A percentile compares a stretch with the other conserved stretches of the same genome.
phyloP scores from a whole-genome alignment of 2,113 vertebrate species.

The Aptenodytes forsteri region DNA sequence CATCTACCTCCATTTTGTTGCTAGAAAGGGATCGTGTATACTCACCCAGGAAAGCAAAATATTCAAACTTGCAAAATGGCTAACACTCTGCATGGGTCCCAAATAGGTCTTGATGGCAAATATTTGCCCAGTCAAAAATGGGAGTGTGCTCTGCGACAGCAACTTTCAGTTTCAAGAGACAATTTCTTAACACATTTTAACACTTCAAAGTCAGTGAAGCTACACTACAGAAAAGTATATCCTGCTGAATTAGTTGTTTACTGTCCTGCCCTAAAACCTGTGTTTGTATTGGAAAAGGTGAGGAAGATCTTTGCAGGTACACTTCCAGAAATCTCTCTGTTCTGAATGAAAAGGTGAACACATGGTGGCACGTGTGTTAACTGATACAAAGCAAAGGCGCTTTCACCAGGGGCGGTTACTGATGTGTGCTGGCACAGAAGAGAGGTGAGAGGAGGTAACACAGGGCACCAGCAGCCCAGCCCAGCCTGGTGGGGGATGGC shows the following conservation, averaged over 20 bases:
- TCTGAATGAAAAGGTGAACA: neutral
- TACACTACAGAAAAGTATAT: neutral
- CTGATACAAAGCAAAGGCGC: rapidly evolving
- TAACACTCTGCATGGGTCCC: neutral
- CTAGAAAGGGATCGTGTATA: neutral
- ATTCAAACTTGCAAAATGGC: neutral
- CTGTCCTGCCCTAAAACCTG: neutral
- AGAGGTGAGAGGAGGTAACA: neutral
- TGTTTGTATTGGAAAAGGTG: neutral
- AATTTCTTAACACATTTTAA: neutral
- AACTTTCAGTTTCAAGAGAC: neutral
- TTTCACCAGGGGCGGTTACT: neutral
- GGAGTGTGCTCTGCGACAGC: neutral
- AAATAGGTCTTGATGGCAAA: neutral
- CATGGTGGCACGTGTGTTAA: rapidly evolving
- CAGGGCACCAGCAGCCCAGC: neutral
- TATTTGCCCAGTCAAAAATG: neutral
- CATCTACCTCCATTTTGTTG: neutral
- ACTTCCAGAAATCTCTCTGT: neutral
- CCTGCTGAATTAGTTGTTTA: neutral
- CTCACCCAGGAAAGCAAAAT: neutral
- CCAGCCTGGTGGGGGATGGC: rapidly evolving
- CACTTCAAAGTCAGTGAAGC: neutral
- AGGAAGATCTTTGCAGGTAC: neutral
- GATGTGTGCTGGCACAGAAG: neutral